Base-by-base conservation (phyloP, 2,888 invertebrate genomes). In the Sphecodes monilicornis region DNA sequence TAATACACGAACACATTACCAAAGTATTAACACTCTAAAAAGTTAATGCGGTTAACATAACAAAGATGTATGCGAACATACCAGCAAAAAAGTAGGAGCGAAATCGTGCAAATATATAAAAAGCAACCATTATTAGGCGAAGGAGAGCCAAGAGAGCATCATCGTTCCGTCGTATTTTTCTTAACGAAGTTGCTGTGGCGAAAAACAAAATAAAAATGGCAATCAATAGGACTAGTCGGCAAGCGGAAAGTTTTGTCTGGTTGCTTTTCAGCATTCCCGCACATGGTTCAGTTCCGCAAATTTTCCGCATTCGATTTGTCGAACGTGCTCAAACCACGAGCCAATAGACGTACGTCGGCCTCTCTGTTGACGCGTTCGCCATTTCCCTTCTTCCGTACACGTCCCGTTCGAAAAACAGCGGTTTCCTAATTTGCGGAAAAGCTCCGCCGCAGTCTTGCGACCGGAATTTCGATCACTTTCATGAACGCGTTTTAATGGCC, bases 361-460 rank as follows among this genome's bases (percentile, higher is more conserved):
- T 32, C 22, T 39, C 69, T 57, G 57, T 69, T 68, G 29, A 10
- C 57, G 46, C 29, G 71, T 72, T 36, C 60, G 22, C 41, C 66
- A 41, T 66, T 18, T 32, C n/a, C 36, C 54, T 16, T 11, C 39
- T 16, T 11, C n/a, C 41, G 26, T 13, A 43, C 26, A 43, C 66
- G 26, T 46, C 54, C 66, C 22, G 18, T 36, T 32, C 60, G 54
- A 79, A 78, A 88, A 79, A 66, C 18, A 26, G 79, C 26, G 79
- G 84, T 72, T 81, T 85, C 83, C 78, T 86, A 82, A 89, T 87
- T 89, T 78, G 74, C 71, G 70, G 69, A 50, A 50, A 54, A 46
- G 73, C 69, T 57, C 29, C 32, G 22, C 43, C 69, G 85, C 57
- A 82, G 82, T 69, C 64, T 78, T 68, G 81, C 39, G 75, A 60